These are phyloP conservation scores for Andrena flavipes DNA, from an alignment of 2,888 invertebrate species.

Conservation along the genomic window DNA sequence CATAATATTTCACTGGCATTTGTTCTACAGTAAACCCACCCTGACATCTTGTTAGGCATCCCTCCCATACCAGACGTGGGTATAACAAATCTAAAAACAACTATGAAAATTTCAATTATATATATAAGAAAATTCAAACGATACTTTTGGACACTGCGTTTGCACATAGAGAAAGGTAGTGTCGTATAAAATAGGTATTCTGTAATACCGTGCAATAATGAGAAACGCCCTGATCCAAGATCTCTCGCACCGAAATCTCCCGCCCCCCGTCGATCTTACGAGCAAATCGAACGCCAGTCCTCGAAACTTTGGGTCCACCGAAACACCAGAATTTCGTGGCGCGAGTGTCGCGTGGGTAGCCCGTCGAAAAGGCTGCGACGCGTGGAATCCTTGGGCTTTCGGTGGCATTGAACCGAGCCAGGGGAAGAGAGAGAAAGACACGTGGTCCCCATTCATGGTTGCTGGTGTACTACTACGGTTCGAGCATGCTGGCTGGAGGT, in stretches of 20 bases:
- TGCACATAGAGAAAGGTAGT: too few species aligned
- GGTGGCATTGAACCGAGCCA: conserved; percentile 68
- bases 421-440: conserved; percentile 62
- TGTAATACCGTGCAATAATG: neutral
- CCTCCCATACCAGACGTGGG: neutral
- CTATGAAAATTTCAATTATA: neutral
- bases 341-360: conserved; percentile 43
- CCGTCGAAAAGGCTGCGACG: conserved; percentile 57
- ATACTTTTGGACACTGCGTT: too few species aligned
- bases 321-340: neutral
- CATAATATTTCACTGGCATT: conserved; percentile 37
- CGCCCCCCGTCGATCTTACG: neutral
- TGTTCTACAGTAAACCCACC: neutral
- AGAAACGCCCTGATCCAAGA: neutral
- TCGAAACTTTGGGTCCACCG: neutral
- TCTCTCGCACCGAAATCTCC: neutral
- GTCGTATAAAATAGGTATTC: too few species aligned
- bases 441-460: conserved; percentile 81
- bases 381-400: conserved; percentile 67
- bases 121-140: too few species aligned
- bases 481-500: conserved; percentile 67
- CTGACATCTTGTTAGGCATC: neutral
- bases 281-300: too few species aligned
- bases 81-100: neutral
- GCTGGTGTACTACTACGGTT: conserved; percentile 70